These are phyloP conservation scores for Sebastes elongatus DNA, from an alignment of 2,797 vertebrate genomes.

Conservation along the genomic window DNA sequence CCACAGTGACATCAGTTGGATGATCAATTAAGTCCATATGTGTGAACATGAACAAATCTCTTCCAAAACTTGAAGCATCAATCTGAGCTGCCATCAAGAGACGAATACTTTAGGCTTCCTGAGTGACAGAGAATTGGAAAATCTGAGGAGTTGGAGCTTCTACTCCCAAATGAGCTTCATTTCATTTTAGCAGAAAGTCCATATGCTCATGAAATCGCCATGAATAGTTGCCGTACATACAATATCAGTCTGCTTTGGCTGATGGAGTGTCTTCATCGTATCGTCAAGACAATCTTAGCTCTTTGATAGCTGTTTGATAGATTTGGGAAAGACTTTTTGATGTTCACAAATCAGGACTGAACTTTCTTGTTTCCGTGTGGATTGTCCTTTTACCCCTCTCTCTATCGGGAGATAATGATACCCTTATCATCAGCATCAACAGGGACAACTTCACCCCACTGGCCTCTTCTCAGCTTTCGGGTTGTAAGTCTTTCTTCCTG, in stretches of 20 bases:
- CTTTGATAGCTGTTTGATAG: slow-evolving; percentile 3
- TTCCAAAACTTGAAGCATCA: neutral
- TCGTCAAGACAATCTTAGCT: slow-evolving; percentile 6
- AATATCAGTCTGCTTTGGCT: neutral
- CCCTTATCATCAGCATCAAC: slow-evolving; percentile 14
- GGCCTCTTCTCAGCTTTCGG: slow-evolving; percentile 49
- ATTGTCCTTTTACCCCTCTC: slow-evolving; percentile 27
- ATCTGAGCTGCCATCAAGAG: neutral
- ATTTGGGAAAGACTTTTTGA: slow-evolving; percentile 38
- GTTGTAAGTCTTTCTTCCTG: slow-evolving; percentile 58
- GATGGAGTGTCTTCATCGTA: neutral
- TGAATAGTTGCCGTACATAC: neutral
- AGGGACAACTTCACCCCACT: slow-evolving; percentile 12
- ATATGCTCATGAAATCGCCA: slow-evolving; percentile 2
- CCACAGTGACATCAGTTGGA: neutral
- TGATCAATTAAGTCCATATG: neutral
- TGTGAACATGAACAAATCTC: slow-evolving; percentile 38
- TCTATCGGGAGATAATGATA: slow-evolving; percentile 15
- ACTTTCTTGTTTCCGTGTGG: slow-evolving; percentile 22
- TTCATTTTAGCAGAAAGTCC: slow-evolving; percentile 5
- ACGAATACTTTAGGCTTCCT: neutral
- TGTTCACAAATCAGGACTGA: slow-evolving; percentile 30
- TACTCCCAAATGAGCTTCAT: neutral
- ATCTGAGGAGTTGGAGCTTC: neutral
- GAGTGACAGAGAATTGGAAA: neutral